These are phyloP conservation scores for Drosophila tanythrix DNA, from an alignment of 2,888 invertebrate genomes.

Conservation along the genomic window DNA sequence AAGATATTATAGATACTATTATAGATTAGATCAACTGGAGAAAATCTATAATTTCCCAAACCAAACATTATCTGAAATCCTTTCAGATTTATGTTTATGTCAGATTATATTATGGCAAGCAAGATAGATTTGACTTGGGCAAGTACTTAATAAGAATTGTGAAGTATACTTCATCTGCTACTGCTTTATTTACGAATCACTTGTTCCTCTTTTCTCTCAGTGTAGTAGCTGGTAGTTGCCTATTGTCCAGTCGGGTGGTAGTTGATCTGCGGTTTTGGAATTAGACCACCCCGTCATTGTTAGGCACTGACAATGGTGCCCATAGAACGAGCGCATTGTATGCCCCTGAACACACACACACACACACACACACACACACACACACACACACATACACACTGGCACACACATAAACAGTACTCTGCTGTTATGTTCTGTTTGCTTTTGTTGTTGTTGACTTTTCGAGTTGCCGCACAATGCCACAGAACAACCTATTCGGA, in stretches of 20 bases:
- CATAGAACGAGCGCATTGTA: conserved; percentile 63
- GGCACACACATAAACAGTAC: conserved; percentile 22
- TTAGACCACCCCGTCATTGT: conserved; percentile 68
- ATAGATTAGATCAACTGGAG: not conserved
- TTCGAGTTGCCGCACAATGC: conserved; percentile 73
- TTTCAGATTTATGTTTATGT: not conserved
- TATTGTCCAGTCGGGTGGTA: conserved; percentile 66
- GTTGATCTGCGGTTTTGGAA: conserved; percentile 30
- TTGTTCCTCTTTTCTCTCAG: not conserved
- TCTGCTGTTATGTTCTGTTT: conserved; percentile 23
- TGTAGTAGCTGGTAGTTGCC: conserved; percentile 43
- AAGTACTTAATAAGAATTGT: no score
- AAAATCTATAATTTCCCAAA: not conserved
- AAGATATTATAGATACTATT: not conserved
- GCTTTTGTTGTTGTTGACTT: conserved; percentile 67
- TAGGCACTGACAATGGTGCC: conserved; percentile 69
- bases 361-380: conserved; percentile 29
- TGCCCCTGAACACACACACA: conserved; percentile 36
- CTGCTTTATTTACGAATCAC: not conserved
- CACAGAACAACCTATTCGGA: conserved; percentile 52
- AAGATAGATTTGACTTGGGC: no score
- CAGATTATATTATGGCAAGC: not conserved
- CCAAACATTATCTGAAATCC: not conserved
- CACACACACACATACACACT: conserved; percentile 11
- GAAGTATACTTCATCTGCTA: not conserved